Conservation (phyloP, 2,888 invertebrate genomes). For the Phaedon cochleariae region DNA sequence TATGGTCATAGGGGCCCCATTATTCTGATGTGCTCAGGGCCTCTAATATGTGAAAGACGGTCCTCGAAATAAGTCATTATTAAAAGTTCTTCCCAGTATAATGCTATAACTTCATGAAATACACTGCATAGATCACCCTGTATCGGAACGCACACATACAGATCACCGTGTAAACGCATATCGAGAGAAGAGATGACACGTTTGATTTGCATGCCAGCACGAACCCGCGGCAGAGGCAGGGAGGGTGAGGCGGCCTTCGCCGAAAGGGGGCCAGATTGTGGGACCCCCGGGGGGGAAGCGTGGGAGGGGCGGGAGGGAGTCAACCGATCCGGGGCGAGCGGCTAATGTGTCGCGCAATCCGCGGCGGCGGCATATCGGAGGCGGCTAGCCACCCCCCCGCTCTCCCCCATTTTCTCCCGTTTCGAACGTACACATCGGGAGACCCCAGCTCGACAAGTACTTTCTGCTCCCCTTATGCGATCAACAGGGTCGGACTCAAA, state of each 20-base stretch:
- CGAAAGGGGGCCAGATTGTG: background rate
- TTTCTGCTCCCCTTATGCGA: slow-evolving; percentile 35
- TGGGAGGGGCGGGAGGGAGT: slow-evolving; percentile 39
- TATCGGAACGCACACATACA: too few relatives aligned
- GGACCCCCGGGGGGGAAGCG: slow-evolving; percentile 12
- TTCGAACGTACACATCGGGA: slow-evolving; percentile 15
- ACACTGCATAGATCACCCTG: too few relatives aligned
- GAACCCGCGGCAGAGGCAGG: slow-evolving; percentile 42
- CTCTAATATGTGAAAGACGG: too few relatives aligned
- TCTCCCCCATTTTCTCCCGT: too few relatives aligned
- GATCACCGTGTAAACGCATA: background rate
- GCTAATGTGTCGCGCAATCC: slow-evolving; percentile 59
- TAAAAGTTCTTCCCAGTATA: too few relatives aligned
- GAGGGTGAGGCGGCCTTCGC: slow-evolving; percentile 43
- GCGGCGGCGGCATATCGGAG: slow-evolving; percentile 18
- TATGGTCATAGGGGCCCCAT: too few relatives aligned
- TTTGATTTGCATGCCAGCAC: slow-evolving; percentile 57
- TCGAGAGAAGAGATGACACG: slow-evolving; percentile 51
- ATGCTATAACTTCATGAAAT: too few relatives aligned
- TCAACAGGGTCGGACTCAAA: slow-evolving; percentile 6
- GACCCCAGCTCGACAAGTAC: slow-evolving; percentile 23
- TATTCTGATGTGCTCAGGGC: too few relatives aligned
- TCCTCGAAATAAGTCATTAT: too few relatives aligned
- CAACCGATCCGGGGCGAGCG: slow-evolving; percentile 49
- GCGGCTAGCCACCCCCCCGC: slow-evolving; percentile 18